Evolutionary conservation across 2,888 invertebrate genomes (phyloP), one percentile per base, ranked within the genome.

Genomic region (Tuta absoluta): DNA sequence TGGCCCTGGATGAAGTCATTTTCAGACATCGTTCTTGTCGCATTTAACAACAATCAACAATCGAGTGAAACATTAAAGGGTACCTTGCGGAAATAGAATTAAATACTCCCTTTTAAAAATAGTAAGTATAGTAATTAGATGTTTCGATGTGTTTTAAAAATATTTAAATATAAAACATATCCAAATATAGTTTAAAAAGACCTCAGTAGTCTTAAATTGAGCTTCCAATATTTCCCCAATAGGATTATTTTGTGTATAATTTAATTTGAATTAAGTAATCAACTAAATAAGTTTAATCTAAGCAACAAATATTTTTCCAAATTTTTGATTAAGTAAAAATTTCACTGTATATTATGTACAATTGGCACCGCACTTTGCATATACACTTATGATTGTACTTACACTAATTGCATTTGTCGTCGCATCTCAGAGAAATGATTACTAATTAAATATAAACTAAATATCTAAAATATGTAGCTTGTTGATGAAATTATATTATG

Each of bases 281-380:
- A 58, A 33, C 33, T 58, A 37, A 58, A 37, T 41, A 12, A 41
- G 23, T 59, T n/a, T 58, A 58, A 58, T 53, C 21, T 24, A 53
- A 57, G 33, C 4, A 49, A 53, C 62, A 61, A 65, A 72, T 70
- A 64, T 72, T 78, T 79, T 79, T 77, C 75, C 68, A 80, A 82
- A 80, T 79, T 78, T 73, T 33, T 57, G 21, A 57, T 57, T 76
- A 67, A 58, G 59, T 57, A 57, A 77, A 74, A 76, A 71, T 73
- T 68, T 76, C 82, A 82, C 83, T 84, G 82, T 84, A 82, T 84
- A 82, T 77, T 79, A 75, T 77, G 76, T 77, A 76, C 73, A 69
- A 84, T 84, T 86, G 85, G 87, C 88, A 87, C 84, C 75, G 89
- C 90, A 89, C 88, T 83, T 73, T 81, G 83, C 86, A 87, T 62